These are phyloP conservation scores for Trematomus loennbergii DNA, from an alignment of 2,113 vertebrate species.

Conservation along the genomic window DNA sequence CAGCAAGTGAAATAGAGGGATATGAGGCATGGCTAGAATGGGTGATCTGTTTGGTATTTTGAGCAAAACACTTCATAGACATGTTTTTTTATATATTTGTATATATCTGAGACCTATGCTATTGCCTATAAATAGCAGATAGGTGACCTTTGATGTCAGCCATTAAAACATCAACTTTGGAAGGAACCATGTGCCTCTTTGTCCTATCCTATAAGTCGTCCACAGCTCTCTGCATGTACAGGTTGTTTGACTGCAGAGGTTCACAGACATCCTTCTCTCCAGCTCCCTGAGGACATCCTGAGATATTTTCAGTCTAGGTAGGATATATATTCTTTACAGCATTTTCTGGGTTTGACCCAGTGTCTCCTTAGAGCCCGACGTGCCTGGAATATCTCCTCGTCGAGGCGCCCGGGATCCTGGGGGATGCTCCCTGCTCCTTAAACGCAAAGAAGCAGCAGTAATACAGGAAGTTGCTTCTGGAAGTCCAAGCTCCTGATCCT, in stretches of 20 bases:
- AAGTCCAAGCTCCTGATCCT: background rate
- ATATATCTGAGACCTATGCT: too few species aligned
- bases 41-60: too few species aligned
- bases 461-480: background rate
- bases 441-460: background rate
- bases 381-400: constrained; percentile 17
- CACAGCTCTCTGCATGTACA: background rate
- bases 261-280: background rate
- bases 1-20: too few species aligned
- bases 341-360: background rate
- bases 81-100: too few species aligned
- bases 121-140: too few species aligned
- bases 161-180: too few species aligned
- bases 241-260: background rate
- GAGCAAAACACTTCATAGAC: too few species aligned
- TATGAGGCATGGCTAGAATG: too few species aligned
- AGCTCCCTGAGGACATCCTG: background rate
- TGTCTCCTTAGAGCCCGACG: background rate
- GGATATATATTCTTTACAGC: background rate
- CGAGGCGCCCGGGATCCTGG: background rate
- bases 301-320: constrained; percentile 10
- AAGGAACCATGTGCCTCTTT: too few species aligned
- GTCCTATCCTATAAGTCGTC: background rate
- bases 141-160: too few species aligned
- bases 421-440: background rate